These are phyloP conservation scores for Littorina saxatilis DNA, from an alignment of 1,140 invertebrate species.

Conservation along the genomic window DNA sequence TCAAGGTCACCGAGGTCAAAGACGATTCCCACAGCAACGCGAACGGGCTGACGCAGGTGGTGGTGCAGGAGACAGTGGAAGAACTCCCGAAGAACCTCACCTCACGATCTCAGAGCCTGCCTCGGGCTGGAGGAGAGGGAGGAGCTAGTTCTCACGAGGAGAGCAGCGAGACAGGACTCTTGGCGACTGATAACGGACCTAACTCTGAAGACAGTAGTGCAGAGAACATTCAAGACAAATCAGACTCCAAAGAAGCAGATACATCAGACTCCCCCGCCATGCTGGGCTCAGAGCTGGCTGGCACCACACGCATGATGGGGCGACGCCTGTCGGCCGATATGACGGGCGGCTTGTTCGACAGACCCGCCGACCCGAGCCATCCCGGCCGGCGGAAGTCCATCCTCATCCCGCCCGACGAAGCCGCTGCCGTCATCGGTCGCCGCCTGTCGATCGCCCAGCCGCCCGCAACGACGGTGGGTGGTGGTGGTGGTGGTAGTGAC, in stretches of 20 bases:
- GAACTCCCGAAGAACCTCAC: constrained; percentile 4
- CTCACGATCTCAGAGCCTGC: background rate
- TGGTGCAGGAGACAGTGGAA: constrained; percentile 14
- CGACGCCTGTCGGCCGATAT: constrained; percentile 5
- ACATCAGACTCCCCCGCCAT: background rate
- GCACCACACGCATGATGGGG: background rate
- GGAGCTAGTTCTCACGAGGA: background rate
- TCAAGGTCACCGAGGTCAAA: constrained; percentile 36
- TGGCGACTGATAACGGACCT: no score
- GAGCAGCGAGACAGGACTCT: no score
- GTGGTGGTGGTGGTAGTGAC: background rate
- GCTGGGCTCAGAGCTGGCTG: background rate
- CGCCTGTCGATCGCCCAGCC: background rate
- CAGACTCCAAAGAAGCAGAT: background rate
- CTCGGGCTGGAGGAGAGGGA: background rate
- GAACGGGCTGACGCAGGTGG: background rate
- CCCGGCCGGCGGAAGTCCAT: background rate
- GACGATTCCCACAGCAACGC: background rate
- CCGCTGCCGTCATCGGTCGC: background rate
- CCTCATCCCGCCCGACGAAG: background rate
- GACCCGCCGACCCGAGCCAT: background rate
- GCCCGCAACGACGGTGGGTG: background rate
- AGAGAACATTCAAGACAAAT: background rate
- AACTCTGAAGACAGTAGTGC: constrained; percentile 14
- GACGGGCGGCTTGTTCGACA: constrained; percentile 7